phyloP scores from a whole-genome alignment of 92 coral and sea anemone species.

The Parazoanthus atlanticus region DNA sequence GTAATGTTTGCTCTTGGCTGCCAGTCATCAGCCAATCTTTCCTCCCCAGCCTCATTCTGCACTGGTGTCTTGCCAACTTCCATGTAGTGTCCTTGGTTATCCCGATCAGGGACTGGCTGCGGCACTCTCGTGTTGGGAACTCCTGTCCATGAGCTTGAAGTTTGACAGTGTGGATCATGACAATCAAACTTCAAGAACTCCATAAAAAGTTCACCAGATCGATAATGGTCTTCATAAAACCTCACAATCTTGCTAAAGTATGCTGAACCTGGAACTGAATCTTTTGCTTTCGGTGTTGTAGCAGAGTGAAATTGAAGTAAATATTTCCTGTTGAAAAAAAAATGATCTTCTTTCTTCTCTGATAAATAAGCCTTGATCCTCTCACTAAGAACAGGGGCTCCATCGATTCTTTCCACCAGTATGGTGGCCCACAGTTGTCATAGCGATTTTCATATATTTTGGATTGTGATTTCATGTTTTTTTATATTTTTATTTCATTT shows the following conservation, averaged over 20 bases:
- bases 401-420: conserved; percentile 50
- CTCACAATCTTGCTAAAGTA: conserved; percentile 42
- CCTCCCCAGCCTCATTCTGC: conserved; percentile 27
- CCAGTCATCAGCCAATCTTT: conserved; percentile 48
- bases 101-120: conserved; percentile 45
- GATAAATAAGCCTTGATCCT: conserved; percentile 44
- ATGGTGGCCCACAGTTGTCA: too few species aligned
- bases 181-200: conserved; percentile 40
- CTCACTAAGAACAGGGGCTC: conserved; percentile 50
- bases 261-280: conserved; percentile 50
- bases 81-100: conserved; percentile 40
- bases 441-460: too few species aligned
- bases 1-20: conserved; percentile 49
- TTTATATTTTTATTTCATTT: too few species aligned
- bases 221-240: conserved; percentile 35
- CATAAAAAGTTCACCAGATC: conserved; percentile 41
- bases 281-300: conserved; percentile 34
- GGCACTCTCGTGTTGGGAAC: conserved; percentile 37
- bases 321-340: conserved; percentile 46
- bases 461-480: too few species aligned
- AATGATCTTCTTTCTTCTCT: conserved; percentile 32
- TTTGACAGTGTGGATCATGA: conserved; percentile 31
- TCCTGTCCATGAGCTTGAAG: conserved; percentile 48
- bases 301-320: conserved; percentile 33
- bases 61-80: conserved; percentile 39